These are phyloP conservation scores for Hippocampus zosterae DNA, from an alignment of 2,113 vertebrate species.

Conservation along the genomic window DNA sequence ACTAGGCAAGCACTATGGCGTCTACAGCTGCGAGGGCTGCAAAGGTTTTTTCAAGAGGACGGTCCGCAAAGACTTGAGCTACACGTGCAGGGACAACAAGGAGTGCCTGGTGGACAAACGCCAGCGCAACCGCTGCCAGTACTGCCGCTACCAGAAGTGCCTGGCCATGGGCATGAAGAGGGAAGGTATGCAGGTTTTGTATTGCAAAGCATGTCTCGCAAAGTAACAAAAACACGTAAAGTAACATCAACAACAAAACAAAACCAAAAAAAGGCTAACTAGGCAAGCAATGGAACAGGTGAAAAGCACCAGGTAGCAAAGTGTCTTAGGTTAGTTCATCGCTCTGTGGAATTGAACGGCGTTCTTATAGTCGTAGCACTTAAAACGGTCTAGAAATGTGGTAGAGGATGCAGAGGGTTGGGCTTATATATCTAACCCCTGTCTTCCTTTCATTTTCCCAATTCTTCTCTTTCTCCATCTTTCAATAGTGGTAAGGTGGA, in stretches of 20 bases:
- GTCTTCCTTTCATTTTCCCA: conserved; percentile 49
- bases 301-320: neutral
- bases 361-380: neutral
- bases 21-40: conserved; percentile 96
- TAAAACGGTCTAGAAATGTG: neutral
- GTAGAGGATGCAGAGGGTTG: conserved; percentile 35
- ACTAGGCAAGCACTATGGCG: conserved; percentile 94
- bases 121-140: conserved; percentile 95
- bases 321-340: neutral
- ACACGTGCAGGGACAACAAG: conserved; percentile 94
- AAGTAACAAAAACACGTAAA: neutral
- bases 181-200: conserved; percentile 76
- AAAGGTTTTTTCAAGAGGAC: conserved; percentile 98
- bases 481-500: conserved; percentile 60
- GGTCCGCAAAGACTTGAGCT: conserved; percentile 90
- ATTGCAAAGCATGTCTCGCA: conserved; percentile 5
- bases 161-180: conserved; percentile 96
- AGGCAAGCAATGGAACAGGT: neutral
- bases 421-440: conserved; percentile 48
- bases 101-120: conserved; percentile 95
- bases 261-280: neutral
- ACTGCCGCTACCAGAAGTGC: conserved; percentile 99
- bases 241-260: neutral
- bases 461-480: conserved; percentile 58
- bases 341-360: neutral